Conservation (phyloP, 2,888 invertebrate species). For the Uloborus plumipes region DNA sequence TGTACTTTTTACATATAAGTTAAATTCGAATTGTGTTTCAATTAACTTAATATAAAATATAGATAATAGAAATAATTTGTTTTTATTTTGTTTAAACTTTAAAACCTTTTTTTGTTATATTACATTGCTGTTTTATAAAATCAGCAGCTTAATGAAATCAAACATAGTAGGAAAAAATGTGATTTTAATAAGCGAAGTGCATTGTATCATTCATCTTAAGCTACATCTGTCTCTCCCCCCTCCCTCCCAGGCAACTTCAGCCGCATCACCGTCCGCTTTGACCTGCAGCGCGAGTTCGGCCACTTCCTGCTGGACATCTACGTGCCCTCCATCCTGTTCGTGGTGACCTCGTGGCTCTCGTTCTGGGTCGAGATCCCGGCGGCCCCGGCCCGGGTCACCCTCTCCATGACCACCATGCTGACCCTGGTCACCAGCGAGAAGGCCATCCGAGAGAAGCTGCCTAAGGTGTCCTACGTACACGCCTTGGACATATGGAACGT, state of each 20-base stretch:
- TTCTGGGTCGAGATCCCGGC: slow-evolving; percentile 67
- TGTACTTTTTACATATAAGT: no score
- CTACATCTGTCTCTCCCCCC: not conserved
- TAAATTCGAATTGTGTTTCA: no score
- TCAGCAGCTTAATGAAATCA: no score
- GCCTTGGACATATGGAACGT: slow-evolving; percentile 67
- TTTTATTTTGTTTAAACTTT: no score
- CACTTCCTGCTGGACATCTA: slow-evolving; percentile 66
- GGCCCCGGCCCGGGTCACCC: slow-evolving; percentile 66
- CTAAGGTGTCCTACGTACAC: slow-evolving; percentile 66
- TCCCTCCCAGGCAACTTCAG: slow-evolving; percentile 66
- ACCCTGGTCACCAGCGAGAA: slow-evolving; percentile 66
- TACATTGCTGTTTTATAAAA: no score
- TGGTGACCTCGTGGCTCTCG: slow-evolving; percentile 65
- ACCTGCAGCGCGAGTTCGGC: slow-evolving; percentile 62
- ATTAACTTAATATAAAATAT: no score
- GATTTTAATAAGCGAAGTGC: no score
- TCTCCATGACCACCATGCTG: slow-evolving; percentile 66
- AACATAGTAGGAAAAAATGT: no score
- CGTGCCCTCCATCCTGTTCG: slow-evolving; percentile 64
- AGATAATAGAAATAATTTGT: no score
- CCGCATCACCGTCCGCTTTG: slow-evolving; percentile 59
- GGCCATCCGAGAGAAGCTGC: slow-evolving; percentile 66
- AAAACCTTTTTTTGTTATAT: no score
- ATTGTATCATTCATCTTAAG: no score